phyloP scores from a whole-genome alignment of 2,797 vertebrate species.

The Peromyscus attwateri region DNA sequence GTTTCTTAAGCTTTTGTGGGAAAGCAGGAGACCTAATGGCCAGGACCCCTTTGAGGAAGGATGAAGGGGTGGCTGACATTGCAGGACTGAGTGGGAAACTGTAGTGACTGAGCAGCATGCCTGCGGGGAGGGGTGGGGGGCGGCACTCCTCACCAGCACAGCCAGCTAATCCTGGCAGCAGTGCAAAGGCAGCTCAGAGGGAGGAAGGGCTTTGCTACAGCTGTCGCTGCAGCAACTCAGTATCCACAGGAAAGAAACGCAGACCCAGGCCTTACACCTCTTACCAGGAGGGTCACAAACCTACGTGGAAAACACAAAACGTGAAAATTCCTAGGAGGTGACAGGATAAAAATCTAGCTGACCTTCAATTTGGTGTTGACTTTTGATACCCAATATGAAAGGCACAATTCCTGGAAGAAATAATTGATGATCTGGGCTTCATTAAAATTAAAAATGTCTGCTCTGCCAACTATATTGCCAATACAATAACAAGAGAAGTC shows the following conservation, averaged over 20 bases:
- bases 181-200: neutral
- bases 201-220: neutral
- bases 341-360: neutral
- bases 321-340: neutral
- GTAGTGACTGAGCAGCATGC: fast-evolving
- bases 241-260: neutral
- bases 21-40: neutral
- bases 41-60: neutral
- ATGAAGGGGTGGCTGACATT: no score
- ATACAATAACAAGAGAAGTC: neutral
- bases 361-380: neutral
- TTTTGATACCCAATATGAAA: neutral
- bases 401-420: neutral
- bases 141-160: neutral
- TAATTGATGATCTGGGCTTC: neutral
- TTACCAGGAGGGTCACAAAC: neutral
- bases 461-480: neutral
- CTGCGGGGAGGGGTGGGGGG: no score
- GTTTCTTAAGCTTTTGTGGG: neutral
- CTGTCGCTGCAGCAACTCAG: neutral
- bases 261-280: neutral
- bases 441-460: neutral
- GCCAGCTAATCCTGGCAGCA: no score
- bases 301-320: neutral
- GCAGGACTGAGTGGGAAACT: no score